phyloP scores from a whole-genome alignment of 2,888 invertebrate species.

The Eupelmus urozonus region DNA sequence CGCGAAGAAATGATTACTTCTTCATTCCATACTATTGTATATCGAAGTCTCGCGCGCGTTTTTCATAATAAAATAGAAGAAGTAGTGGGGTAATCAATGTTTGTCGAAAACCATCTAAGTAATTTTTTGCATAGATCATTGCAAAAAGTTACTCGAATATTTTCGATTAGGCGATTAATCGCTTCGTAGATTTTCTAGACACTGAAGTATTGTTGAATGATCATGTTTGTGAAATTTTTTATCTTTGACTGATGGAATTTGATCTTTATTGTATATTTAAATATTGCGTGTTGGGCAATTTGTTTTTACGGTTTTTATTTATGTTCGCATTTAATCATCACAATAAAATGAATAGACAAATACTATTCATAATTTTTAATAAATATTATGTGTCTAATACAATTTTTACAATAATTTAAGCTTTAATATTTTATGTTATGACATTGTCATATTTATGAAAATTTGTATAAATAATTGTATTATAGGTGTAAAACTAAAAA shows the following conservation, averaged over 20 bases:
- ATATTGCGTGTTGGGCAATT: too few relatives aligned
- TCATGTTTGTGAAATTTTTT: background rate
- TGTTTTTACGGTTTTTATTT: constrained; percentile 3
- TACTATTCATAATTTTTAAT: constrained; percentile 4
- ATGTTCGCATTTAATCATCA: background rate
- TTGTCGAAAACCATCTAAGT: constrained; percentile 3
- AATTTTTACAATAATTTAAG: too few relatives aligned
- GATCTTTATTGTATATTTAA: constrained; percentile 8
- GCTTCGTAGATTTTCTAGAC: constrained; percentile 22
- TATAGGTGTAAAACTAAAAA: background rate
- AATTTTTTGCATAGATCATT: background rate
- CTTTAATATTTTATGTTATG: too few relatives aligned
- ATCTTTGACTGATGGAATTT: background rate
- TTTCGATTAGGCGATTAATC: constrained; percentile 15
- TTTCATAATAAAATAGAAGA: constrained; percentile 41
- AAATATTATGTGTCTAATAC: too few relatives aligned
- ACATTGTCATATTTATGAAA: too few relatives aligned
- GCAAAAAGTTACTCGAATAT: background rate
- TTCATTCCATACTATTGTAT: constrained; percentile 57
- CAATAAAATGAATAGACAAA: background rate
- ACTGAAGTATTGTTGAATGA: constrained; percentile 19
- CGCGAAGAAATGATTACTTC: constrained; percentile 44
- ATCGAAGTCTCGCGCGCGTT: constrained; percentile 48
- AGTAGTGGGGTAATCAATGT: background rate
- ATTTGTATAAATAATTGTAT: too few relatives aligned